Evolutionary conservation across 2,888 invertebrate species (phyloP).

Genomic region (Pycnomerus fuliginosus): DNA sequence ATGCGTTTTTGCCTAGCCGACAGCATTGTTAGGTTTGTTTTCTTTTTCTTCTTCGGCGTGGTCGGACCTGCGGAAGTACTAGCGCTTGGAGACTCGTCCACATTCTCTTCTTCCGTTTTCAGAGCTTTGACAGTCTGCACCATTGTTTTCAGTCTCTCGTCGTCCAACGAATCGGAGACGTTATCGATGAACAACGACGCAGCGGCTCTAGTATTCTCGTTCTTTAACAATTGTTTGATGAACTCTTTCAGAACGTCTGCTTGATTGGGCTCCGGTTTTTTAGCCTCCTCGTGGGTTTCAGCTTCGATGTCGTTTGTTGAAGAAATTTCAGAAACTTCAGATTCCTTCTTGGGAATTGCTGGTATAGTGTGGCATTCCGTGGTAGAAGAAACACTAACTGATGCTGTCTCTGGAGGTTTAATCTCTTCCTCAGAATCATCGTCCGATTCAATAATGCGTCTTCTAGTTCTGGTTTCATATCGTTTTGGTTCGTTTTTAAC

Average conservation of each 20-base stretch:
- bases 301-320: constrained; percentile 20
- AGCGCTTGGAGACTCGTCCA: not conserved
- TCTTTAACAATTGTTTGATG: constrained; percentile 18
- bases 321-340: constrained; percentile 19
- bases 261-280: constrained; percentile 6
- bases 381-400: constrained; percentile 8
- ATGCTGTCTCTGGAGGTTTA: constrained; percentile 6
- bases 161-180: constrained; percentile 18
- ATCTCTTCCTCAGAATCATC: not conserved
- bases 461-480: not conserved
- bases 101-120: constrained; percentile 6
- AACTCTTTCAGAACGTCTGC: constrained; percentile 10
- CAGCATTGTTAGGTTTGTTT: not conserved
- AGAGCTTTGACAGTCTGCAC: constrained; percentile 14
- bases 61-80: too few relatives aligned
- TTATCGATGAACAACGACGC: constrained; percentile 18
- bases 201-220: constrained; percentile 15
- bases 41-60: constrained; percentile 6
- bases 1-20: not conserved
- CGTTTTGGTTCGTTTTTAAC: not conserved
- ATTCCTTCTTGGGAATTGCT: not conserved
- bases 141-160: constrained; percentile 16
- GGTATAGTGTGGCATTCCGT: constrained; percentile 7
- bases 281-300: not conserved
- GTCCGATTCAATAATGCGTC: not conserved